A percentile compares a stretch with the other conserved stretches of the same genome.
Conservation (phyloP, 2,888 invertebrate species). For the Dexiosoma caninum region DNA sequence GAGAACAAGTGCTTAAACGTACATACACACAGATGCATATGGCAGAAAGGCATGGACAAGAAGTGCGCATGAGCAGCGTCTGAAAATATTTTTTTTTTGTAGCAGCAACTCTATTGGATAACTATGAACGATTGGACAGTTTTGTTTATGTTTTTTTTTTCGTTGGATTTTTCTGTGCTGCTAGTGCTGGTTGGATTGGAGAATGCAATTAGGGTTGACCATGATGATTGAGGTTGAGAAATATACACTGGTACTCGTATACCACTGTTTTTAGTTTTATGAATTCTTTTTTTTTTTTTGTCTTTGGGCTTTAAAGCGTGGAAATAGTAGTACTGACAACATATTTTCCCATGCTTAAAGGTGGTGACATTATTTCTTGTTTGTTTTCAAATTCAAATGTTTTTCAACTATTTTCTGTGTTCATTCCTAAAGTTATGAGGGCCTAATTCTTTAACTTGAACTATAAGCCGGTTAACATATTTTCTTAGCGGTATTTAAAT, state of each 20-base stretch:
- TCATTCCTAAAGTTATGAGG: neutral
- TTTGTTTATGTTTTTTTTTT: constrained; percentile 9
- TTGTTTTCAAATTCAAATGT: constrained; percentile 17
- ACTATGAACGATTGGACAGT: constrained; percentile 49
- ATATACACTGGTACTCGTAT: constrained; percentile 3
- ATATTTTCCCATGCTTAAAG: constrained; percentile 56
- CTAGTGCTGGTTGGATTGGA: constrained; percentile 35
- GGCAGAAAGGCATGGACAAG: constrained; percentile 2
- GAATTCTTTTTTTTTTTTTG: constrained; percentile 11
- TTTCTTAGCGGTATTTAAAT: constrained; percentile 12
- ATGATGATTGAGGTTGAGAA: constrained; percentile 62
- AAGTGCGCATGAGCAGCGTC: constrained; percentile 49
- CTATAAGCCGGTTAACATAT: constrained; percentile 25
- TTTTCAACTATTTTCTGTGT: constrained; percentile 18
- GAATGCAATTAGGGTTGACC: constrained; percentile 63
- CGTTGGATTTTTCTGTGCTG: neutral
- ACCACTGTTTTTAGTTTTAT: neutral
- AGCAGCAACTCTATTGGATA: constrained; percentile 12
- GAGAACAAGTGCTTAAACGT: neutral
- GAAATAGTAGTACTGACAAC: constrained; percentile 19
- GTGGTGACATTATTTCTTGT: constrained; percentile 48
- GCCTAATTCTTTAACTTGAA: constrained; percentile 36
- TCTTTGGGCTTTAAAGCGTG: neutral
- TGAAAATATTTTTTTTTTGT: neutral
- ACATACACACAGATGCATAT: no score